Evolutionary conservation across 2,888 invertebrate genomes (phyloP).

Genomic region (Ecdyonurus torrentis): DNA sequence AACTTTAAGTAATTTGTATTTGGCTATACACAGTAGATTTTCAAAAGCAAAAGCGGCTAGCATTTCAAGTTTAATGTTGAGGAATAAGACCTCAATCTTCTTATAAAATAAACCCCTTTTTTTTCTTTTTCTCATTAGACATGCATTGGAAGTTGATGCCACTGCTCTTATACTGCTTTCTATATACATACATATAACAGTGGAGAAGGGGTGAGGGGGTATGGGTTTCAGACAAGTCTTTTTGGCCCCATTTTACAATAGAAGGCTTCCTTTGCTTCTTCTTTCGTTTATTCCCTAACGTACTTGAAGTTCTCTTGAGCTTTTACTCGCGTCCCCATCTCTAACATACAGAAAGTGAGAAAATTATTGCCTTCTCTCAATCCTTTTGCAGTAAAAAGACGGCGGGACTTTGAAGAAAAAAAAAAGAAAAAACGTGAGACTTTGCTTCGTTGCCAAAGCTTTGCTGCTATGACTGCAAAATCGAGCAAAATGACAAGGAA

Average conservation of each 20-base stretch:
- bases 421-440: no score
- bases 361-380: background rate
- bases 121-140: background rate
- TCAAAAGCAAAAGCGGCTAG: no score
- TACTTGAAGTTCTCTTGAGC: no score
- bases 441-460: background rate
- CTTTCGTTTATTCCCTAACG: background rate
- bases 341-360: background rate
- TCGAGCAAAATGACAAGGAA: background rate
- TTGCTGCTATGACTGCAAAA: background rate
- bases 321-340: no score
- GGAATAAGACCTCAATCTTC: background rate
- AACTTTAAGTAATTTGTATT: no score
- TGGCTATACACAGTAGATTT: no score
- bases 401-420: background rate
- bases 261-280: background rate
- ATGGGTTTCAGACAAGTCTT: background rate
- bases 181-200: no score
- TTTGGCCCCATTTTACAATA: background rate
- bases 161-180: no score
- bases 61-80: background rate
- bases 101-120: no score
- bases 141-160: background rate
- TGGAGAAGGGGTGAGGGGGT: background rate
- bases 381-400: background rate